Conservation (phyloP, 2,113 vertebrate genomes). For the Alligator sinensis region DNA sequence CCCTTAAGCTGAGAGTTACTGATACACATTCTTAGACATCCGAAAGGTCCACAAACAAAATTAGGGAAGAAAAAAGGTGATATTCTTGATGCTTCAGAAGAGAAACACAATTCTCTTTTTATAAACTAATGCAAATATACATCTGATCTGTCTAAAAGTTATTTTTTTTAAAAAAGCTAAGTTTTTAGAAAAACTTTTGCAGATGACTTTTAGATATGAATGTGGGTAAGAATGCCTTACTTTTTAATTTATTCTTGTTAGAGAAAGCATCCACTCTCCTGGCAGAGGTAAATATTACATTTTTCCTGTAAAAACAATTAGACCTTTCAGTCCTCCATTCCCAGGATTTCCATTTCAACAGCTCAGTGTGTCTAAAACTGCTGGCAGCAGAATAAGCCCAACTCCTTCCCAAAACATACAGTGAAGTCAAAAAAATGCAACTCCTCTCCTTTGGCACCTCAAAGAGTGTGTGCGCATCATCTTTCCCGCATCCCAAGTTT, state of each 20-base stretch:
- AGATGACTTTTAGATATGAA: neutral
- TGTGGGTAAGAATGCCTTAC: neutral
- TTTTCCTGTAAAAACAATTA: neutral
- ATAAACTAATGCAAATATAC: accelerated
- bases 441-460: neutral
- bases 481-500: neutral
- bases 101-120: neutral
- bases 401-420: neutral
- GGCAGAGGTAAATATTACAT: neutral
- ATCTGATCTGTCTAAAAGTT: no score
- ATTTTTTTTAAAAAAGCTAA: no score
- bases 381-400: neutral
- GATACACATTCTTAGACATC: neutral
- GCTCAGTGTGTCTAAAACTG: neutral
- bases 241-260: neutral
- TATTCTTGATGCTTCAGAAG: neutral
- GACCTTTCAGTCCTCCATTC: neutral
- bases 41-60: neutral
- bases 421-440: neutral
- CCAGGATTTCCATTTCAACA: neutral
- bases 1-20: neutral
- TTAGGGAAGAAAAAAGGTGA: neutral
- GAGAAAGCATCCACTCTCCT: neutral
- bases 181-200: neutral
- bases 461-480: neutral